phyloP scores from a whole-genome alignment of 2,113 vertebrate genomes.

The Hippocampus abdominalis region DNA sequence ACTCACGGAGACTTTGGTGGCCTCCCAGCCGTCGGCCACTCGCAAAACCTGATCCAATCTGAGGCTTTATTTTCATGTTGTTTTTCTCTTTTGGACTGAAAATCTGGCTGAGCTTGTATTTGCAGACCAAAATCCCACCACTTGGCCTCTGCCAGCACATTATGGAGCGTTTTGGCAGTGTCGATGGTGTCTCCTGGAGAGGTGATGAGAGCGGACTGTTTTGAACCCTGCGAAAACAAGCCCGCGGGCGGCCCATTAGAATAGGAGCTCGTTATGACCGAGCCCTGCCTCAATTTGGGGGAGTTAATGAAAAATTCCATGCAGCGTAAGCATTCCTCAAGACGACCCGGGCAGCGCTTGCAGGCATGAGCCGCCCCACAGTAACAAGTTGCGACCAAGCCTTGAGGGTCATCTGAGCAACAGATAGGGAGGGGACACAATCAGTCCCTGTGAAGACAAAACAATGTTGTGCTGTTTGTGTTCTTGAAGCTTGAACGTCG shows the following conservation, averaged over 20 bases:
- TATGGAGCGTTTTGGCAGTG: conserved; percentile 20
- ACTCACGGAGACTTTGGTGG: conserved; percentile 31
- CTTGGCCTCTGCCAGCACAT: conserved; percentile 13
- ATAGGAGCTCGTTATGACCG: conserved; percentile 12
- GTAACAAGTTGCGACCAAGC: not conserved
- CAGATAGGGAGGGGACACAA: conserved; percentile 1
- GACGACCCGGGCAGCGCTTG: conserved; percentile 1
- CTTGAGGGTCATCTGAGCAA: not conserved
- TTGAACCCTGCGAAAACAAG: conserved; percentile 33
- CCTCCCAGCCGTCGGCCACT: conserved; percentile 29
- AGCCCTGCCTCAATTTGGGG: not conserved
- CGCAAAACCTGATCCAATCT: conserved; percentile 56
- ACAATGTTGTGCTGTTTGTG: conserved; percentile 28
- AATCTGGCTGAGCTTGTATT: conserved; percentile 63
- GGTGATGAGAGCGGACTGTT: conserved; percentile 37
- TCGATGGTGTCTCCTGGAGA: conserved; percentile 29
- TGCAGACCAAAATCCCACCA: conserved; percentile 45
- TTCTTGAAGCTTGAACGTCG: not conserved
- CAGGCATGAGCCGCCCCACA: not conserved
- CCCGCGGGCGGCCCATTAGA: conserved; percentile 27
- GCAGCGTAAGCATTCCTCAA: not conserved
- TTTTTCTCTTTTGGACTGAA: conserved; percentile 45
- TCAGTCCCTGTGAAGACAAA: conserved; percentile 31
- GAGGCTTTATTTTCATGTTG: conserved; percentile 53
- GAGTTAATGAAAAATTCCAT: conserved; percentile 5